Base-by-base conservation (phyloP, 2,797 vertebrate species). In the Acanthis flammea region DNA sequence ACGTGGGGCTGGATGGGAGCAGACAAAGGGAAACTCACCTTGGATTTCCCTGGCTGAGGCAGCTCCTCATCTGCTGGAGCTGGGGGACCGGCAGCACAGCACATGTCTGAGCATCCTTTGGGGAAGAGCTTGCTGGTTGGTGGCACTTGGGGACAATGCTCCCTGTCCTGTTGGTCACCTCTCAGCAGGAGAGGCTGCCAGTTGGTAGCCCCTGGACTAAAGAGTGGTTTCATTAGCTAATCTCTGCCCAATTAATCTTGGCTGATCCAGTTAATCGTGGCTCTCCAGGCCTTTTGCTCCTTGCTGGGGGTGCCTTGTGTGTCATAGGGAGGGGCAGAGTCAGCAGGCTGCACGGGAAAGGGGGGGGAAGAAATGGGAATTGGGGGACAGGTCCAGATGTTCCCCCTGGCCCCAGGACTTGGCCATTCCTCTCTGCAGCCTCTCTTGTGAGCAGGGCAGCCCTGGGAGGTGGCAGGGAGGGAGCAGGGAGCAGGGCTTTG, bases 211-310 rank as follows among this genome's bases (percentile, higher is more conserved):
- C 24, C 71, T 4, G 8, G 48, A 66, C 2, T 87, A 79, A 45
- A 55, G 60, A 67, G 67, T 18, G 50, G 67, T 93, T 86, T 93
- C 7, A 11, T 94, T 80, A 94, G 83, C 73, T 96, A 79, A 96
- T 95, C 82, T 66, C 88, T 81, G 24, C 61, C 63, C 81, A 96
- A 90, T 95, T 97, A 96, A 90, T 92, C 90, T 92, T 27, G 63
- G 71, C 72, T 58, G 71, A 92, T 95, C 77, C 68, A 48, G 53
- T 95, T 96, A 96, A 94, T 89, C 19, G 4, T 44, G 7, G 16
- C 76, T 73, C 66, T 90, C 50, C 47, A 65, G 79, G 77, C 57
- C 70, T 81, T 92, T 91, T 1, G 1, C 66, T 80, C 63, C 12
- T 66, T 27, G 1, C 54, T 7, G 2, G 50, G 35, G 45, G 44